Conservation (phyloP, 2,113 vertebrate genomes). For the Piaya cayana region DNA sequence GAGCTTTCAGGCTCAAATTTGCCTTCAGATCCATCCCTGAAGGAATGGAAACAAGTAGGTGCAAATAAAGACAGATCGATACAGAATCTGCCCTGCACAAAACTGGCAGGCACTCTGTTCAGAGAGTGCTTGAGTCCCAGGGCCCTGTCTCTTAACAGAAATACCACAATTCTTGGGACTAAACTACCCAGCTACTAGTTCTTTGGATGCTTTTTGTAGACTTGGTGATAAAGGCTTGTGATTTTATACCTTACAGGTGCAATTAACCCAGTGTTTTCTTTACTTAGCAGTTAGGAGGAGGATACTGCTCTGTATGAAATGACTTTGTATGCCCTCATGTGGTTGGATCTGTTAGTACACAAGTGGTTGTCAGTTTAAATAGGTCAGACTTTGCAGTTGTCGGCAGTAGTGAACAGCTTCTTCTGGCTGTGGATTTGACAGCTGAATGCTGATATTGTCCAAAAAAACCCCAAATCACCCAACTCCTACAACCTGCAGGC, state of each 20-base stretch:
- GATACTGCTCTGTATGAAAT: neutral
- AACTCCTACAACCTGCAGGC: neutral
- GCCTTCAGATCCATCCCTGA: conserved; percentile 59
- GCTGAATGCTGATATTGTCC: neutral
- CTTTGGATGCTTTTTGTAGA: neutral
- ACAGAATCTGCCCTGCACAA: rapidly evolving
- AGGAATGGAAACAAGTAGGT: conserved; percentile 92
- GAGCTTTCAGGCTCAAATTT: conserved; percentile 35
- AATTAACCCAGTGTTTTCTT: neutral
- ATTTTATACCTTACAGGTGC: neutral
- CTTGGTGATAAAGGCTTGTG: neutral
- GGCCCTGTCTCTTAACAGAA: neutral
- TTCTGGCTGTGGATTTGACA: neutral
- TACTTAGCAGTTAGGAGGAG: neutral
- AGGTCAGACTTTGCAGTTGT: neutral
- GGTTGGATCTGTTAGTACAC: neutral
- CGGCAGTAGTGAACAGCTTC: neutral
- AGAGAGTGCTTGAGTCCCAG: neutral
- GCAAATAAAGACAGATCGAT: neutral
- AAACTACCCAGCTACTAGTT: neutral
- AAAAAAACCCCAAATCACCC: neutral
- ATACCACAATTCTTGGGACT: neutral
- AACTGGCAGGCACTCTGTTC: neutral
- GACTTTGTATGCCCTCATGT: conserved; percentile 12
- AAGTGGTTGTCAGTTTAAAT: neutral